Percentiles rank a stretch among this genome's conserved stretches.
Evolutionary conservation across 2,797 vertebrate species (phyloP).

Genomic region (Premnoplex brunnescens): DNA sequence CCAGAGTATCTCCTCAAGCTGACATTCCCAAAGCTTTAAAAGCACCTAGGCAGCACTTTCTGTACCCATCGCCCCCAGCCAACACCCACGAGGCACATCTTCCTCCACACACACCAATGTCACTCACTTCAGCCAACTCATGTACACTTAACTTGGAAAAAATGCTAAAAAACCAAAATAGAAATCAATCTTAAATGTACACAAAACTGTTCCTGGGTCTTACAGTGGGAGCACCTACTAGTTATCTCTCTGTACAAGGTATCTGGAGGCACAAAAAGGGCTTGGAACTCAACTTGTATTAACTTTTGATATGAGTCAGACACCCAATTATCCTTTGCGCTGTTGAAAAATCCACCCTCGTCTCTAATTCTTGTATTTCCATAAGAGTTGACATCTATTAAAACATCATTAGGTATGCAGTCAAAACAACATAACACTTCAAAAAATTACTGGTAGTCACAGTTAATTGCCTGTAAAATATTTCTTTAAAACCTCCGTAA

Average conservation of each 20-base stretch:
- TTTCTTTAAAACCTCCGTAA: neutral
- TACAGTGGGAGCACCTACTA: neutral
- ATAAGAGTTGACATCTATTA: constrained; percentile 30
- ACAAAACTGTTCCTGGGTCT: neutral
- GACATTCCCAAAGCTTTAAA: neutral
- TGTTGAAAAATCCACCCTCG: constrained; percentile 15
- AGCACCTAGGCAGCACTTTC: neutral
- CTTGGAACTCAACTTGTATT: neutral
- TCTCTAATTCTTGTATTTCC: constrained; percentile 16
- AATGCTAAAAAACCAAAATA: neutral
- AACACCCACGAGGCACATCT: neutral
- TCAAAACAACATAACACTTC: constrained; percentile 56
- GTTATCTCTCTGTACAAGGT: neutral
- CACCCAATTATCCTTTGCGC: constrained; percentile 21
- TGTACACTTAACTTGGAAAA: neutral
- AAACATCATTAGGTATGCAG: constrained; percentile 33
- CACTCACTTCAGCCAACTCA: neutral
- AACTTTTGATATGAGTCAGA: constrained; percentile 31
- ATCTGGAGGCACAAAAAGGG: neutral
- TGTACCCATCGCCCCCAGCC: neutral
- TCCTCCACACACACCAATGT: neutral
- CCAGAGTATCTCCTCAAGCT: neutral
- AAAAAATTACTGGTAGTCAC: constrained; percentile 42
- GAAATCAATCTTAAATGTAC: neutral
- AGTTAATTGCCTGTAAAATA: constrained; percentile 30